These are phyloP conservation scores for Pseudotriccus pelzelni DNA, from an alignment of 2,797 vertebrate genomes.

Conservation along the genomic window DNA sequence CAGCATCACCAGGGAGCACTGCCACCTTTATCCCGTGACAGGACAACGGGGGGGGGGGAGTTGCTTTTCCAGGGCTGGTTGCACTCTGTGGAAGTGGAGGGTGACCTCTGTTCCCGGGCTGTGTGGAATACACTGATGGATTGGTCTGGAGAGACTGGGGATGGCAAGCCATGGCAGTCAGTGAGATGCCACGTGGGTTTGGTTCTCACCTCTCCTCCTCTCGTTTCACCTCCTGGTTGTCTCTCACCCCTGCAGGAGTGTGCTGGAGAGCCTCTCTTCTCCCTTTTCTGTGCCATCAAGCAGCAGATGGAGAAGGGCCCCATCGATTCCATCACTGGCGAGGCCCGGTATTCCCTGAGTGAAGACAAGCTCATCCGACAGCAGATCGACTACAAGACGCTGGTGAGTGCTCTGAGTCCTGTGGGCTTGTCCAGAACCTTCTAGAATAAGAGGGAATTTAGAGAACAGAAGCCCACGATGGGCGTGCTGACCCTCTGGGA, in stretches of 20 bases:
- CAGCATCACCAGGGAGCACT: fast-evolving
- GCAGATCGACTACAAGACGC: conserved; percentile 98
- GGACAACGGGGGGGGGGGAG: fast-evolving
- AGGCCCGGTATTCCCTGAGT: conserved; percentile 95
- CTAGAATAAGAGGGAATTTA: not conserved
- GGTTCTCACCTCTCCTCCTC: not conserved
- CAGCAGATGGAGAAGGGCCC: conserved; percentile 99
- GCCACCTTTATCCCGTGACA: not conserved
- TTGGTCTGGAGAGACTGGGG: fast-evolving
- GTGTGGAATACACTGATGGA: fast-evolving
- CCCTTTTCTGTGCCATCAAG: conserved; percentile 97
- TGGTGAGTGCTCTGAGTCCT: conserved; percentile 81
- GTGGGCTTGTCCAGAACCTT: not conserved
- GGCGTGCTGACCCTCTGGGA: not conserved
- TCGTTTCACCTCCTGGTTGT: not conserved
- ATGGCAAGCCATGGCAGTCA: fast-evolving
- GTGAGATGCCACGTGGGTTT: fast-evolving
- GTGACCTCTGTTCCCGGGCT: not conserved
- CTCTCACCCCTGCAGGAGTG: conserved; percentile 85
- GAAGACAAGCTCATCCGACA: conserved; percentile 99
- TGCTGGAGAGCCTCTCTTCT: conserved; percentile 95
- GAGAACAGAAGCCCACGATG: not conserved
- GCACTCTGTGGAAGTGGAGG: not conserved
- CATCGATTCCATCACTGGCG: conserved; percentile 95
- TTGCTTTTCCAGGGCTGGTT: not conserved